A percentile compares a stretch with the other conserved stretches of the same genome.
Evolutionary conservation across 1,140 invertebrate species (phyloP).

Genomic region (Drosophila quadrilineata): DNA sequence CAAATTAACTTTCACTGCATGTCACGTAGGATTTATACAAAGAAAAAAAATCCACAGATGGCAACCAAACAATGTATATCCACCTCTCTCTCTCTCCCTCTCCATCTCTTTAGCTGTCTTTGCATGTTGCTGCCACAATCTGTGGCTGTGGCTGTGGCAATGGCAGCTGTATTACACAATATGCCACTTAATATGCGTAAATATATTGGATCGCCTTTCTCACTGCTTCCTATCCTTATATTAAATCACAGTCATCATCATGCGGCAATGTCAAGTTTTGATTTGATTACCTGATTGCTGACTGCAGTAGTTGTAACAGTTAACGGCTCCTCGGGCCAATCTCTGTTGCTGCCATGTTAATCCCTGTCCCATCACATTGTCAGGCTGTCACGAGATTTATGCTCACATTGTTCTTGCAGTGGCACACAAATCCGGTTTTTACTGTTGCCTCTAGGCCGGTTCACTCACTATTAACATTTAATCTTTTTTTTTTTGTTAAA

Average conservation of each 20-base stretch:
- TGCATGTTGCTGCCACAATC: constrained; percentile 9
- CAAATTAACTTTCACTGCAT: constrained; percentile 75
- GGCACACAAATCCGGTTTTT: constrained; percentile 74
- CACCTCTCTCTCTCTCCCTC: no score
- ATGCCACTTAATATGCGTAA: constrained; percentile 45
- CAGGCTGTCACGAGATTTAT: constrained; percentile 71
- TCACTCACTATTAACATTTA: constrained; percentile 69
- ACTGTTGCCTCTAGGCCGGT: not conserved
- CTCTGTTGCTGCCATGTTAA: constrained; percentile 30
- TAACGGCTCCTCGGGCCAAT: no score
- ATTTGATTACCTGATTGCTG: constrained; percentile 52
- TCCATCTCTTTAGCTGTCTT: no score
- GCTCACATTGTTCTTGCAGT: constrained; percentile 73
- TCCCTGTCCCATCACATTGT: constrained; percentile 70
- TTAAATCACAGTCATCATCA: constrained; percentile 26
- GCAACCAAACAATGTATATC: no score
- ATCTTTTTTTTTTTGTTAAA: constrained; percentile 61
- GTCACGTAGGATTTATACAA: constrained; percentile 70
- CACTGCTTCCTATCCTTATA: constrained; percentile 48
- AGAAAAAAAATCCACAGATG: no score
- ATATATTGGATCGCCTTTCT: constrained; percentile 39
- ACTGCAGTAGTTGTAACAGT: no score
- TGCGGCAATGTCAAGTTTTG: constrained; percentile 78
- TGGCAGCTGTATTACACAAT: constrained; percentile 23
- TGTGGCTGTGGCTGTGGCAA: not conserved